These are phyloP conservation scores for Novumbra hubbsi DNA, from an alignment of 2,797 vertebrate species.

Conservation along the genomic window DNA sequence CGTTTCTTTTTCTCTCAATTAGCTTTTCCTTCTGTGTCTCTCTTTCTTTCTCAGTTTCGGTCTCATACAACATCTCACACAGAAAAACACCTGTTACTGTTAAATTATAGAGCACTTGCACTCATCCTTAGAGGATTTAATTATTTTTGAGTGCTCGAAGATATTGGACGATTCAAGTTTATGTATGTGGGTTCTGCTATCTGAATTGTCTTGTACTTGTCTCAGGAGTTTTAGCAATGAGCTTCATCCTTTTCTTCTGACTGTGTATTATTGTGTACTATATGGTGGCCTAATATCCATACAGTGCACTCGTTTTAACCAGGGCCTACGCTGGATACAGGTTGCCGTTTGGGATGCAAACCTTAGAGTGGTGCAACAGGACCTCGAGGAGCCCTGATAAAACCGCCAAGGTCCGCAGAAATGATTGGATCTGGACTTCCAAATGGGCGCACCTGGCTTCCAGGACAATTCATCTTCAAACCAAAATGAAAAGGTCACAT, in stretches of 20 bases:
- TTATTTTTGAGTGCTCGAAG: conserved; percentile 46
- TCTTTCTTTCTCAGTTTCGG: no score
- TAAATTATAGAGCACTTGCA: conserved; percentile 42
- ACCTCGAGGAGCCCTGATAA: conserved; percentile 28
- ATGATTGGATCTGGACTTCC: conserved; percentile 16
- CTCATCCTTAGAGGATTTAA: conserved; percentile 43
- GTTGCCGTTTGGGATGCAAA: not conserved
- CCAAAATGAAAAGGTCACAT: conserved; percentile 16
- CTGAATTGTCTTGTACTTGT: conserved; percentile 22
- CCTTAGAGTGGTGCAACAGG: conserved; percentile 16
- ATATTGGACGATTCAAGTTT: conserved; percentile 45
- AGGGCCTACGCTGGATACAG: not conserved
- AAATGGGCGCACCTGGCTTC: conserved; percentile 5
- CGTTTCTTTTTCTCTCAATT: not conserved
- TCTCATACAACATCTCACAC: not conserved
- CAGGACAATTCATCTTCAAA: conserved; percentile 2
- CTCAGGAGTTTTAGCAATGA: conserved; percentile 21
- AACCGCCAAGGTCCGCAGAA: conserved; percentile 12
- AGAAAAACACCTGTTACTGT: conserved; percentile 32
- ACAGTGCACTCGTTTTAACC: not conserved
- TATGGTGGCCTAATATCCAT: not conserved
- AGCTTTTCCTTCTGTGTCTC: no score
- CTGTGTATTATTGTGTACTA: no score
- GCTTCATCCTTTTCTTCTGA: conserved; percentile 9
- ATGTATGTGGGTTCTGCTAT: conserved; percentile 24